phyloP scores from a whole-genome alignment of 1,140 invertebrate genomes.

The Aphaenogaster rudis region DNA sequence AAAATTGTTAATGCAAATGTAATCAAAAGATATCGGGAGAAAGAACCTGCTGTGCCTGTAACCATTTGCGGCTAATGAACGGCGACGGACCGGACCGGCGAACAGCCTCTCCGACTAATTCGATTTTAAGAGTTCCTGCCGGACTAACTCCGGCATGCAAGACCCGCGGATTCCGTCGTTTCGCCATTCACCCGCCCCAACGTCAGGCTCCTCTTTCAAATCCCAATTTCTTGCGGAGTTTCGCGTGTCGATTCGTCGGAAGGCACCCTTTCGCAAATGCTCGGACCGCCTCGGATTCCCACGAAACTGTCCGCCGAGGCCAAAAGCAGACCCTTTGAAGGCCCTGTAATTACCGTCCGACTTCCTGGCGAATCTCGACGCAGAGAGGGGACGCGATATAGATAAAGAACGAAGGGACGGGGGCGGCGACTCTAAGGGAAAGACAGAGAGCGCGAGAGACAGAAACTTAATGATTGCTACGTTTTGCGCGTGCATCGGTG shows the following conservation, averaged over 20 bases:
- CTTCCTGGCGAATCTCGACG: slow-evolving; percentile 68
- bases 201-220: slow-evolving; percentile 54
- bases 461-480: slow-evolving; percentile 69
- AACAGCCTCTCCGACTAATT: slow-evolving; percentile 35
- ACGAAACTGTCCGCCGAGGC: slow-evolving; percentile 72
- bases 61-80: slow-evolving; percentile 40
- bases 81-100: not conserved
- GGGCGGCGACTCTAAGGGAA: slow-evolving; percentile 13
- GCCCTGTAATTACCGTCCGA: slow-evolving; percentile 74
- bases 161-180: slow-evolving; percentile 39
- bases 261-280: slow-evolving; percentile 50
- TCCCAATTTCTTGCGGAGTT: slow-evolving; percentile 65
- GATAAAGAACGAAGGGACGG: slow-evolving; percentile 57
- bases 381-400: slow-evolving; percentile 58
- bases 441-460: slow-evolving; percentile 29
- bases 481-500: slow-evolving; percentile 69
- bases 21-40: not conserved
- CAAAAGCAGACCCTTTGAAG: slow-evolving; percentile 76
- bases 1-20: not conserved
- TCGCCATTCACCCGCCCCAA: slow-evolving; percentile 28
- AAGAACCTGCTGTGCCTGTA: not conserved
- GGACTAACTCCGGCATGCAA: slow-evolving; percentile 8
- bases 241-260: slow-evolving; percentile 50
- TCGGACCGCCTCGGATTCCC: slow-evolving; percentile 63
- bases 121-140: slow-evolving; percentile 39